A percentile compares a stretch with the other conserved stretches of the same genome.
These are phyloP conservation scores for Neodiprion fabricii DNA, from an alignment of 1,140 invertebrate genomes.

Conservation along the genomic window DNA sequence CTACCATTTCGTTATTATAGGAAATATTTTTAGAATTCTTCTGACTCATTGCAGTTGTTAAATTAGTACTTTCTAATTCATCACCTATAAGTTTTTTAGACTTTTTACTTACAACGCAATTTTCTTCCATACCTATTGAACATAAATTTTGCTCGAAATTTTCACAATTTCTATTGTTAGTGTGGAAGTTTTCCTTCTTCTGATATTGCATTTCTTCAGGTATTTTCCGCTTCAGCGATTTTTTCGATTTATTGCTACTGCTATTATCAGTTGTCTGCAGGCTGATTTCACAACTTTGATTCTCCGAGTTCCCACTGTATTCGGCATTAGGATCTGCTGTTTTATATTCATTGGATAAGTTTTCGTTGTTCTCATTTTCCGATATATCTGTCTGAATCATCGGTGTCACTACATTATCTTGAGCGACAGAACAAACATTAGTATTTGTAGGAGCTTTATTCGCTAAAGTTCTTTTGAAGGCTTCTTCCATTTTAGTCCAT, in stretches of 20 bases:
- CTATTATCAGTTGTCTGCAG: conserved; percentile 16
- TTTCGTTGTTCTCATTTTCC: conserved; percentile 54
- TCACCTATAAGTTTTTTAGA: conserved; percentile 19
- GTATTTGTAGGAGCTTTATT: conserved; percentile 29
- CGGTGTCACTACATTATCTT: not conserved
- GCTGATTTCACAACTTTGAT: conserved; percentile 20
- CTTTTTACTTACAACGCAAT: conserved; percentile 18
- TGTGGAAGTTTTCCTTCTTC: conserved; percentile 14
- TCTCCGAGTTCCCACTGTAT: conserved; percentile 24
- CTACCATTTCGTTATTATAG: conserved; percentile 17
- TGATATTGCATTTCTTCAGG: not conserved
- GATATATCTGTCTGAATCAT: conserved; percentile 40
- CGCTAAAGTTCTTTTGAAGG: conserved; percentile 65
- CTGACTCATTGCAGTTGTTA: conserved; percentile 14
- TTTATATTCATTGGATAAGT: conserved; percentile 44
- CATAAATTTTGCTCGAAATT: not conserved
- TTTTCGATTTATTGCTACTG: conserved; percentile 18
- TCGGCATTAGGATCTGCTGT: conserved; percentile 27
- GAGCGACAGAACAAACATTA: conserved; percentile 27
- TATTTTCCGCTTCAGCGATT: conserved; percentile 19
- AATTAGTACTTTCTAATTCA: conserved; percentile 28
- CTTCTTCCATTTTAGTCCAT: conserved; percentile 74
- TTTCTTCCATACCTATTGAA: conserved; percentile 1
- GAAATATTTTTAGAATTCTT: not conserved
- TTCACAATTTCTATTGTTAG: conserved; percentile 22